Evolutionary conservation across 2,888 invertebrate genomes (phyloP), one percentile per base, ranked within the genome.

Genomic region (Cistogaster globosa): DNA sequence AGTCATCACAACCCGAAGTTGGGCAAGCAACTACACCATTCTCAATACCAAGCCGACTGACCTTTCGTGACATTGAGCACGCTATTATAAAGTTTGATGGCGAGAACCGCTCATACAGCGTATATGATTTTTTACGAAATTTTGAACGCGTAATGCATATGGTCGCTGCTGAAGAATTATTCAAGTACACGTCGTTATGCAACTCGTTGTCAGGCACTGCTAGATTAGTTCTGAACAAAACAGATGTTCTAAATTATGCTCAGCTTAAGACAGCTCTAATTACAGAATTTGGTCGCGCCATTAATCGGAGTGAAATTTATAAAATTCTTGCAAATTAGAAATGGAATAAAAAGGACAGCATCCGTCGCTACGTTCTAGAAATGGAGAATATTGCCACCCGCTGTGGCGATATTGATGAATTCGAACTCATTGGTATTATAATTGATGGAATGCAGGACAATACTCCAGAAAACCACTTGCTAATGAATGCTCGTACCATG

Each of bases 331-430:
- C 75, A 0, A 75, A 55, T 14, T 32, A 55, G 32, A 75, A 55
- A 14, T 80, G 80, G 80, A 67, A 80, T 12, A 80, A 74, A 48
- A 80, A 58, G 48, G 72, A 68, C 9, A 75, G 68, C 69, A 74
- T 85, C 1, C 69, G 86, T 9, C 86, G 80, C 12, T 86, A 83
- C 48, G 79, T 84, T 5, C 55, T 81, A 32, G 75, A 79, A 45
- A 79, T 83, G 63, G 75, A 83, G 63, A 83, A 79, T 14, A 83
- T 72, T 48, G 75, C 72, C 36, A 60, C 55, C 51, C 69, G 79
- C 48, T 79, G 83, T 69, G 57, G 62, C 3, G 74, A 62, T n/a
- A 63, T 74, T 11, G 74, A 74, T 2, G 62, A 74, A 18, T 62
- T 62, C 18, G 74, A 72, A 77, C 42, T 62, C n/a, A 69, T 74